These are phyloP conservation scores for Eristalinus sepulchralis DNA, from an alignment of 2,888 invertebrate genomes.

Conservation along the genomic window DNA sequence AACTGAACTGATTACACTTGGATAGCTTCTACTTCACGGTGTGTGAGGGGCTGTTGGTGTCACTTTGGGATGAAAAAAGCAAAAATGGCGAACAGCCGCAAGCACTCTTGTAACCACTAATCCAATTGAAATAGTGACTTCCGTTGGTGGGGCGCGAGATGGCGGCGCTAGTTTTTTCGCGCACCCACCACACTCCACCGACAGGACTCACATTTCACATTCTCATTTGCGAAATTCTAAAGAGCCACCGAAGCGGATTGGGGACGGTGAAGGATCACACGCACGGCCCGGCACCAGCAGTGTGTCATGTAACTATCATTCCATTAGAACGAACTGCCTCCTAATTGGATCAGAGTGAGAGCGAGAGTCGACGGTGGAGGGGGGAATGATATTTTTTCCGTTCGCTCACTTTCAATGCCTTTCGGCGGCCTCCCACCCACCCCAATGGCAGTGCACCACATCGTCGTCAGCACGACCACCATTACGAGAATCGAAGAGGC, in stretches of 20 bases:
- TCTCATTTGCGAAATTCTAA: slow-evolving; percentile 22
- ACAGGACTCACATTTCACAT: slow-evolving; percentile 56
- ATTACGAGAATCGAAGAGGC: background rate
- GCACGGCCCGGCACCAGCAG: slow-evolving; percentile 28
- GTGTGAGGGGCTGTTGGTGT: background rate
- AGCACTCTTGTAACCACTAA: slow-evolving; percentile 56
- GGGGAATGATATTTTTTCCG: slow-evolving; percentile 24
- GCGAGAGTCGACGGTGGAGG: background rate
- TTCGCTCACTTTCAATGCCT: background rate
- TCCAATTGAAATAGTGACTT: slow-evolving; percentile 61
- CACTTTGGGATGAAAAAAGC: background rate
- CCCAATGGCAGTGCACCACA: background rate
- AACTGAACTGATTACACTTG: slow-evolving; percentile 1
- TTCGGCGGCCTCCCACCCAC: too few species aligned
- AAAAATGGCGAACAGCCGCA: slow-evolving; percentile 1
- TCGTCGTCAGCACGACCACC: background rate
- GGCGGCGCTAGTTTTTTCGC: background rate
- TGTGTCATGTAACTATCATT: slow-evolving; percentile 61
- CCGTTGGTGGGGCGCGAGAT: background rate
- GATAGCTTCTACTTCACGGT: background rate
- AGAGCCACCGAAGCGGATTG: slow-evolving; percentile 43
- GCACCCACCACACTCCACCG: background rate
- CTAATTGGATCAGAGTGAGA: slow-evolving; percentile 55
- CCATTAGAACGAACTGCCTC: slow-evolving; percentile 52
- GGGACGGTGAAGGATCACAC: slow-evolving; percentile 59